A percentile compares a stretch with the other conserved stretches of the same genome.
These are phyloP conservation scores for Drosophila arawakana DNA, from an alignment of 1,140 invertebrate genomes.

Conservation along the genomic window DNA sequence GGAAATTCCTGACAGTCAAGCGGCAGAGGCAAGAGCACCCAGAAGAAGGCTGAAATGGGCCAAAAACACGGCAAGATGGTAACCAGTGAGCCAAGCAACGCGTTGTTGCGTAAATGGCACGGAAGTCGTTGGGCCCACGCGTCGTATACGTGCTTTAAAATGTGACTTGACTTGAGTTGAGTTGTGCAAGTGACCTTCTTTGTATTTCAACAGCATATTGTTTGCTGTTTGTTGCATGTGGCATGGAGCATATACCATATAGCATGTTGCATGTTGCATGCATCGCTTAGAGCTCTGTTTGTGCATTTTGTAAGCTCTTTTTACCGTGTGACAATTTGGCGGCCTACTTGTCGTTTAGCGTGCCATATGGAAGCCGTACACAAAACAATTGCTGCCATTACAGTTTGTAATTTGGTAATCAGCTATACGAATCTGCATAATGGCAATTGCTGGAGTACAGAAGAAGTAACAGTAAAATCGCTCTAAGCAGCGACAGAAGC, in stretches of 20 bases:
- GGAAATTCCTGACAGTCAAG: conserved; percentile 74
- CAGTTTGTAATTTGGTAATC: conserved; percentile 83
- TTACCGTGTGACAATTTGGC: conserved; percentile 68
- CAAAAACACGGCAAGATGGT: background rate
- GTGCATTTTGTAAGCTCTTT: conserved; percentile 49
- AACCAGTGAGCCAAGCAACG: conserved; percentile 48
- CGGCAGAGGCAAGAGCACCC: conserved; percentile 15
- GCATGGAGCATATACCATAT: background rate
- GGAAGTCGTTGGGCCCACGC: conserved; percentile 72
- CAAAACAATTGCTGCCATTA: conserved; percentile 80
- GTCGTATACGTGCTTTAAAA: conserved; percentile 69
- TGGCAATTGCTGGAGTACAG: conserved; percentile 67
- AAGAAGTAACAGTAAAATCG: conserved; percentile 19
- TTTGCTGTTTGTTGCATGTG: conserved; percentile 21
- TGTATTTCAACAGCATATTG: background rate
- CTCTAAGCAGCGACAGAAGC: conserved; percentile 11
- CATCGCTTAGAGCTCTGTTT: background rate
- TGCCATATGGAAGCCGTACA: conserved; percentile 55
- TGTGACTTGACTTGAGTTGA: conserved; percentile 23
- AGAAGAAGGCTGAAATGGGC: conserved; percentile 18
- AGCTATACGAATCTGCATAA: conserved; percentile 80
- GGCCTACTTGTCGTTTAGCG: conserved; percentile 72
- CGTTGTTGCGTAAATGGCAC: conserved; percentile 74
- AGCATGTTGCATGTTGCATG: conserved; percentile 2
- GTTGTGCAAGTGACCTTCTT: conserved; percentile 50